phyloP scores from a whole-genome alignment of 2,113 vertebrate species.

The Prunella fulvescens region DNA sequence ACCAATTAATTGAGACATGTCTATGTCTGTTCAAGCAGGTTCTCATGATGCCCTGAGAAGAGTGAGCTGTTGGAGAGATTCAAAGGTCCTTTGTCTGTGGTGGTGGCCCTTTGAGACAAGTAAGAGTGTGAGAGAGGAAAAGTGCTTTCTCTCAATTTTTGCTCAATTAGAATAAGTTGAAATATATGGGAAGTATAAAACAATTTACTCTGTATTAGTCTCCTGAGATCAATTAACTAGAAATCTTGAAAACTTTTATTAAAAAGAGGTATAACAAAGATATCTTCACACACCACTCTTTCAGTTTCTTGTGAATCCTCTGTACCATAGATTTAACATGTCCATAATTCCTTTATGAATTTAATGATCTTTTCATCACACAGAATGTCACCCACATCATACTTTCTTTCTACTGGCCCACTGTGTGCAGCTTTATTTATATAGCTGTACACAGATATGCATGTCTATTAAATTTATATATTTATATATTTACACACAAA shows the following conservation, averaged over 20 bases:
- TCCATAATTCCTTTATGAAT: not conserved
- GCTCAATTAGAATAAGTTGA: not conserved
- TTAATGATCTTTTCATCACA: not conserved
- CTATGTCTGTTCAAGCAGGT: fast-evolving
- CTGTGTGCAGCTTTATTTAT: not conserved
- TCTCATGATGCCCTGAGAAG: not conserved
- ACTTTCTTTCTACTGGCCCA: not conserved
- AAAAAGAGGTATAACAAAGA: not conserved
- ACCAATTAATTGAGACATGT: not conserved
- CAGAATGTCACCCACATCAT: not conserved
- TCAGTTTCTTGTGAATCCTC: not conserved
- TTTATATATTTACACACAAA: not conserved
- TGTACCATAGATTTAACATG: not conserved
- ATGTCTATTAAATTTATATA: not conserved
- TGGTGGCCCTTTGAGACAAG: not conserved
- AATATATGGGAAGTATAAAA: not conserved
- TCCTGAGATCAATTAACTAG: slow-evolving; percentile 11
- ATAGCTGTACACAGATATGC: not conserved
- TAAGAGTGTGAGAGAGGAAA: not conserved
- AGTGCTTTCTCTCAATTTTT: not conserved
- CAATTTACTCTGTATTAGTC: not conserved
- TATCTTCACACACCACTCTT: not conserved
- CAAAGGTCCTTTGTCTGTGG: not conserved
- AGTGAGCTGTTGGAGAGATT: not conserved
- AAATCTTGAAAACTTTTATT: not conserved